Evolutionary conservation across 1,140 invertebrate genomes (phyloP), one percentile per base, ranked within the genome.

Genomic region (Daktulosphaira vitifoliae): DNA sequence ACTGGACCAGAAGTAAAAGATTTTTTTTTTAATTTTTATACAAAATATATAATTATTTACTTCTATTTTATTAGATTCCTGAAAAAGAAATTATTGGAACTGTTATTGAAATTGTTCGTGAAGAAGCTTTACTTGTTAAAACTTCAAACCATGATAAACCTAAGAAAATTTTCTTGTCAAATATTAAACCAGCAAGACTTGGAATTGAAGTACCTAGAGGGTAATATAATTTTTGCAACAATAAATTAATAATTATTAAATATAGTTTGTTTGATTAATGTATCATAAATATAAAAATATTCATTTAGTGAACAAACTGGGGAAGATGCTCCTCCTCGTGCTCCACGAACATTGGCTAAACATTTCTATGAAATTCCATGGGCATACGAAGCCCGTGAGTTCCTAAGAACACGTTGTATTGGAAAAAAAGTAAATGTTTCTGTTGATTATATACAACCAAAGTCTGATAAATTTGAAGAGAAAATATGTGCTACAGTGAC

Each of bases 361-460:
- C 91, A 93, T 1, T 80, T 99, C 0, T 99, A 98, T 74, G 96
- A 99, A 71, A 90, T 98, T 71, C 96, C 96, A 6, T 96, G 88
- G 81, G 93, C 99, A 90, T 97, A 89, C 75, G 96, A 99, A 76
- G 95, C 95, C 0, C 81, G 97, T 67, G 97, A 99, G 79, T 98
- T 92, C 74, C 78, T 99, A 3, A 81, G 97, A 26, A 98, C 97
- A 73, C 94, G 95, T 74, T 79, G 98, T 0, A 90, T 99, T 73
- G 92, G 94, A 2, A 98, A 99, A 75, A 92, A 89, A 73, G 92
- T 96, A 0, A 88, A 90, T 72, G 88, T 97, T 5, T 84, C 86
- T 38, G 84, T 98, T 29, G 97, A 99, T 76, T 99, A 99, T 73
- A 89, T 96, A 62, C 96, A 98, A 73, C 93, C 94, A 15, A 86